These are phyloP conservation scores for Numenius phaeopus DNA, from an alignment of 2,797 vertebrate species.

Conservation along the genomic window DNA sequence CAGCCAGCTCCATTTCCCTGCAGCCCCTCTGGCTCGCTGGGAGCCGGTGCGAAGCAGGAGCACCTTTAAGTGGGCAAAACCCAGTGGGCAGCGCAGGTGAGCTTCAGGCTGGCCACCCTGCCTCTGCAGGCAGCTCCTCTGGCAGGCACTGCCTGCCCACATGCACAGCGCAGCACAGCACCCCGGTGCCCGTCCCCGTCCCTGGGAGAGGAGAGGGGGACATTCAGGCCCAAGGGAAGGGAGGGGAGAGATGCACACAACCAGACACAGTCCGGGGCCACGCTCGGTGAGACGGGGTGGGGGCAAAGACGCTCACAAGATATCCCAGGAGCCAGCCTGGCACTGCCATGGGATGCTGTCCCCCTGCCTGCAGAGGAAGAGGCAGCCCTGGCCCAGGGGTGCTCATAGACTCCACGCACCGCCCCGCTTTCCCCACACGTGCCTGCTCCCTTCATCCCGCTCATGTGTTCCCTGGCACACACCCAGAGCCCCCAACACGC, in stretches of 20 bases:
- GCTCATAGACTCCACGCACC: neutral
- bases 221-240: no score
- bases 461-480: neutral
- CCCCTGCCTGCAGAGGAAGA: accelerated
- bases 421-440: neutral
- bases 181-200: accelerated
- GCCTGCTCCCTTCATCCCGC: neutral
- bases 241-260: no score
- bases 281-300: accelerated
- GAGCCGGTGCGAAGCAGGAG: neutral
- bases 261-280: neutral
- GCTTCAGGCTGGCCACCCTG: neutral
- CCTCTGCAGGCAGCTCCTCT: neutral
- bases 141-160: neutral
- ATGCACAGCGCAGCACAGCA: neutral
- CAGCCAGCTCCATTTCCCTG: neutral
- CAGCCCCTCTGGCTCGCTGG: neutral
- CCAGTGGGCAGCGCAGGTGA: accelerated
- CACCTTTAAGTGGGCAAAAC: accelerated
- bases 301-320: neutral
- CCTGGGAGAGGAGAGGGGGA: neutral
- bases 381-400: accelerated
- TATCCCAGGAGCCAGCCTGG: neutral
- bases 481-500: neutral
- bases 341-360: neutral